A percentile compares a stretch with the other conserved stretches of the same genome.
Evolutionary conservation across 1,140 invertebrate genomes (phyloP).

Genomic region (Mya arenaria): DNA sequence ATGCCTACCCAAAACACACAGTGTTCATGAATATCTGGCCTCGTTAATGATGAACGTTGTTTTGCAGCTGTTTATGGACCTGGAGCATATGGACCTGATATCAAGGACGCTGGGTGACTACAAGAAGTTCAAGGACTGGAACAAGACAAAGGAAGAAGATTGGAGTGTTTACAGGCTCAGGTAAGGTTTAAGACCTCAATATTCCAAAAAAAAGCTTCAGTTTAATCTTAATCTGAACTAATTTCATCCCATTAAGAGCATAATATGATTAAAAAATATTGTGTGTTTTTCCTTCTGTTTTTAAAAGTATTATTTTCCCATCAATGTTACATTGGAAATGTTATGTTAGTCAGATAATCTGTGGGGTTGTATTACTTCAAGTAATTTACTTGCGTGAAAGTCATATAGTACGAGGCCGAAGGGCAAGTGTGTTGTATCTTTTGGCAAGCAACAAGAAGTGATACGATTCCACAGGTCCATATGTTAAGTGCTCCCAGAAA

Average conservation of each 20-base stretch:
- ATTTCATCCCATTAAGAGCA: not conserved
- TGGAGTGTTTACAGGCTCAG: not conserved
- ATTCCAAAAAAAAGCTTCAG: not conserved
- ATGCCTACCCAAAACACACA: not conserved
- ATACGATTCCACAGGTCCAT: too few relatives aligned
- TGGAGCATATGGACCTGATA: not conserved
- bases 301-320: not conserved
- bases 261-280: not conserved
- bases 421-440: too few relatives aligned
- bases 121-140: not conserved
- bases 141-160: not conserved
- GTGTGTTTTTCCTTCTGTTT: too few relatives aligned
- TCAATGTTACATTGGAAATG: not conserved
- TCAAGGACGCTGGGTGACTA: not conserved
- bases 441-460: too few relatives aligned
- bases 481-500: too few relatives aligned
- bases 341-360: not conserved
- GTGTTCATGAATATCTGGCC: not conserved
- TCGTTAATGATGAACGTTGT: not conserved
- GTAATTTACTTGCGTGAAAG: too few relatives aligned
- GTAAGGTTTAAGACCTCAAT: not conserved
- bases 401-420: too few relatives aligned
- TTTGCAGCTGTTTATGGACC: not conserved
- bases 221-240: not conserved
- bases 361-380: not conserved